Conservation (phyloP, 2,888 invertebrate genomes). For the Melanostoma mellinum region DNA sequence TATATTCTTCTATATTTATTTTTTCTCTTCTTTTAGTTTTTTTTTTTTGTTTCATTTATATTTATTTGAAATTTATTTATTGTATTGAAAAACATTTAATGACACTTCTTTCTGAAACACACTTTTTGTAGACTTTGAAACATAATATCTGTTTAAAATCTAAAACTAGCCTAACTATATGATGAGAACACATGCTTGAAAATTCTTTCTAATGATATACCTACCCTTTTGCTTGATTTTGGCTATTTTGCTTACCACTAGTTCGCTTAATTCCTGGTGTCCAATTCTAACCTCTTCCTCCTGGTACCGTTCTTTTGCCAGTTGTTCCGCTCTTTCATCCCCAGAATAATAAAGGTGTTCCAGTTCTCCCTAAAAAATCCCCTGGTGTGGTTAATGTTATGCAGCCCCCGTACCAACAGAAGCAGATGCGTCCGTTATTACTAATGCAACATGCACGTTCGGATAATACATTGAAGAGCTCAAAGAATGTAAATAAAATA, state of each 20-base stretch:
- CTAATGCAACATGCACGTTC: constrained; percentile 52
- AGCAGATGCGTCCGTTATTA: constrained; percentile 55
- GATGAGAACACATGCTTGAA: not conserved
- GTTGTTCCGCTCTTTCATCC: constrained; percentile 68
- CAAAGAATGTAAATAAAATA: constrained; percentile 49
- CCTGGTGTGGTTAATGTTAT: constrained; percentile 54
- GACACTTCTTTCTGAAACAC: no score
- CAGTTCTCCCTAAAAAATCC: constrained; percentile 64
- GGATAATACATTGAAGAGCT: constrained; percentile 54
- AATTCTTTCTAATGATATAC: not conserved
- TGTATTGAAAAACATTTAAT: no score
- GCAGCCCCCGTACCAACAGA: constrained; percentile 47
- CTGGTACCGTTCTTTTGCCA: constrained; percentile 56
- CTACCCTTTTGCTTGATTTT: constrained; percentile 7
- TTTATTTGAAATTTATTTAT: no score
- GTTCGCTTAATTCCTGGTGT: constrained; percentile 37
- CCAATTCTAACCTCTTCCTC: constrained; percentile 39
- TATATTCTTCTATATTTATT: no score
- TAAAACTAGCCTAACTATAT: not conserved
- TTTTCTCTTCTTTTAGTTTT: no score
- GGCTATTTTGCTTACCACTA: constrained; percentile 15
- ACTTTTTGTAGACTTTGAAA: no score
- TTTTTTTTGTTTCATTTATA: no score
- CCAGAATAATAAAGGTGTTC: constrained; percentile 65
- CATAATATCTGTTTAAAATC: no score